Evolutionary conservation across 2,888 invertebrate species (phyloP).

Genomic region (Xanthostigma xanthostigma): DNA sequence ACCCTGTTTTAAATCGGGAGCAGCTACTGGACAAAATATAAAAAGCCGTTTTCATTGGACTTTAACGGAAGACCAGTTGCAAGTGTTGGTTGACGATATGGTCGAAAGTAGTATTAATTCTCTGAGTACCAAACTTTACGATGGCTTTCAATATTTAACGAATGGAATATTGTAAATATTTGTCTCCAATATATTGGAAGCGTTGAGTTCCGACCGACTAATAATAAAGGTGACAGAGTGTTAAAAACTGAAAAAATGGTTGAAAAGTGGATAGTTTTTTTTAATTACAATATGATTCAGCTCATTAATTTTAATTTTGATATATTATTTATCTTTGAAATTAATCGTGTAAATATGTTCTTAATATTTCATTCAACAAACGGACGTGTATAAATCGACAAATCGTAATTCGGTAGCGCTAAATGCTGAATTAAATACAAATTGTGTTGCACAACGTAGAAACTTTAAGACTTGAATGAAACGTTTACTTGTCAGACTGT

Average conservation of each 20-base stretch:
- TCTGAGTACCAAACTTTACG: conserved; percentile 92
- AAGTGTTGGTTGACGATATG: conserved; percentile 79
- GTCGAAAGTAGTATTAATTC: conserved; percentile 93
- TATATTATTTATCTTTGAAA: too few relatives aligned
- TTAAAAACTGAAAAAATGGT: too few relatives aligned
- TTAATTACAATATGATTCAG: too few relatives aligned
- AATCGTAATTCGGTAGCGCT: too few relatives aligned
- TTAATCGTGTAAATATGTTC: too few relatives aligned
- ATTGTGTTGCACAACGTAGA: neutral
- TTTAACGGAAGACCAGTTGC: conserved; percentile 89
- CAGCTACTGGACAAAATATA: conserved; percentile 77
- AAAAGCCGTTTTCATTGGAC: conserved; percentile 89
- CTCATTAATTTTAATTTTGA: too few relatives aligned
- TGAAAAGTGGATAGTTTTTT: too few relatives aligned
- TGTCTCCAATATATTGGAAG: neutral
- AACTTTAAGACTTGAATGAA: neutral
- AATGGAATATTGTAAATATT: conserved; percentile 73
- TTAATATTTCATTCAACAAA: too few relatives aligned
- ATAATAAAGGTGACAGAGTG: too few relatives aligned
- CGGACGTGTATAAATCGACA: too few relatives aligned
- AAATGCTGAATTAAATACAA: too few relatives aligned
- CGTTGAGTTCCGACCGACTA: too few relatives aligned
- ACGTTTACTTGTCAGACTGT: neutral
- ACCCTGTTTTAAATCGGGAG: conserved; percentile 89
- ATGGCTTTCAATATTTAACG: conserved; percentile 97